Evolutionary conservation across 2,113 vertebrate species (phyloP).

Genomic region (Prolemur simus): DNA sequence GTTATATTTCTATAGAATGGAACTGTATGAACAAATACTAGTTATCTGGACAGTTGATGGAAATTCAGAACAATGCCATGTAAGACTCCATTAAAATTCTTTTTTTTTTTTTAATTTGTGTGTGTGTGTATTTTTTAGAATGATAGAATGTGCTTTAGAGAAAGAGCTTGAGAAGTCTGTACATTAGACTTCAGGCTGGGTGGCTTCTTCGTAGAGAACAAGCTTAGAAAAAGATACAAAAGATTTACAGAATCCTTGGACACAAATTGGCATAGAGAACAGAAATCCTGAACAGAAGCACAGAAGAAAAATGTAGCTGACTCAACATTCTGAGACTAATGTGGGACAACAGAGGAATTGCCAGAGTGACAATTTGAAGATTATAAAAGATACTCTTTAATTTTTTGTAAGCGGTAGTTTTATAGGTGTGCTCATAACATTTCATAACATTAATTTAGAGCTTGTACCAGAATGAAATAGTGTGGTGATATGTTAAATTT

Average conservation of each 20-base stretch:
- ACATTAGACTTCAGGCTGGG: constrained; percentile 62
- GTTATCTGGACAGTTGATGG: constrained; percentile 13
- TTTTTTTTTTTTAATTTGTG: constrained; percentile 63
- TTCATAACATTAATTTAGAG: constrained; percentile 83
- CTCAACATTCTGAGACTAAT: constrained; percentile 60
- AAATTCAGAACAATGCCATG: constrained; percentile 54
- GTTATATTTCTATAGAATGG: constrained; percentile 44
- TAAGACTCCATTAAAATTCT: constrained; percentile 64
- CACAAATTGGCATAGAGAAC: constrained; percentile 72
- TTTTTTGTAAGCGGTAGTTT: constrained; percentile 81
- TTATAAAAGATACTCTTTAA: constrained; percentile 77
- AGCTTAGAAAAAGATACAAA: constrained; percentile 80
- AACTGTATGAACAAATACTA: constrained; percentile 42
- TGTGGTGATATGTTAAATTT: constrained; percentile 78
- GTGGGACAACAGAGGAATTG: constrained; percentile 80
- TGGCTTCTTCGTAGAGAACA: constrained; percentile 64
- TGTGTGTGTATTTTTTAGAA: constrained; percentile 41
- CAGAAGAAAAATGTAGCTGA: constrained; percentile 69
- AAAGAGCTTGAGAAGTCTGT: constrained; percentile 66
- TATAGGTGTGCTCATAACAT: constrained; percentile 79
- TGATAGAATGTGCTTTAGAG: constrained; percentile 48
- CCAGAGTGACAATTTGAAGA: constrained; percentile 80
- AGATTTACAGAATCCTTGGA: constrained; percentile 75
- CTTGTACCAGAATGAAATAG: constrained; percentile 73
- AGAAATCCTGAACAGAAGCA: constrained; percentile 59